phyloP scores from a whole-genome alignment of 2,888 invertebrate genomes.

The Drosophila glabriapex region DNA sequence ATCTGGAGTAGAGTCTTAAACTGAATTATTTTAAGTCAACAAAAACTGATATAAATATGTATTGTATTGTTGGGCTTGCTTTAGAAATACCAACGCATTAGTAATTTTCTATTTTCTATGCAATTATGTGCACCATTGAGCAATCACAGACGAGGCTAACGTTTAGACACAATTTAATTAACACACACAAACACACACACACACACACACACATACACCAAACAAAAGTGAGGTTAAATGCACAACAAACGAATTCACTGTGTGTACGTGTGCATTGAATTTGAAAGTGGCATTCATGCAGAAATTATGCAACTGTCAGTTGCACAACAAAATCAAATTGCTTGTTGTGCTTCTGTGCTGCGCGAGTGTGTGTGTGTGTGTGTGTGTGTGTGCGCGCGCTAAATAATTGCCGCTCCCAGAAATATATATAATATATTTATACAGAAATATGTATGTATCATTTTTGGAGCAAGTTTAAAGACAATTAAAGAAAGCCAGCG shows the following conservation, averaged over 20 bases:
- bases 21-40: neutral
- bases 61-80: neutral
- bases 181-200: slow-evolving; percentile 47
- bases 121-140: slow-evolving; percentile 71
- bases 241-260: slow-evolving; percentile 55
- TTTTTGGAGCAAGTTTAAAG: slow-evolving; percentile 36
- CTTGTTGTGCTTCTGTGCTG: slow-evolving; percentile 26
- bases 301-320: slow-evolving; percentile 80
- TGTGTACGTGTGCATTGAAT: slow-evolving; percentile 58
- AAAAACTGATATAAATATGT: neutral
- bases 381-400: slow-evolving; percentile 13
- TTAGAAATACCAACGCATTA: slow-evolving; percentile 20
- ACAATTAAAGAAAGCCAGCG: slow-evolving; percentile 41
- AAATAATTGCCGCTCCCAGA: slow-evolving; percentile 54
- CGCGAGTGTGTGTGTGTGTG: slow-evolving; percentile 5
- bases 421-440: slow-evolving; percentile 20
- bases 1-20: neutral
- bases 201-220: neutral
- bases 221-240: slow-evolving; percentile 29
- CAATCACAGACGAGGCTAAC: slow-evolving; percentile 42
- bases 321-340: slow-evolving; percentile 76
- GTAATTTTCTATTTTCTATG: slow-evolving; percentile 47
- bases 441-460: neutral
- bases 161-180: slow-evolving; percentile 76
- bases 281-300: slow-evolving; percentile 70